phyloP scores from a whole-genome alignment of 1,140 invertebrate genomes.

The Parasteatoda tepidariorum region DNA sequence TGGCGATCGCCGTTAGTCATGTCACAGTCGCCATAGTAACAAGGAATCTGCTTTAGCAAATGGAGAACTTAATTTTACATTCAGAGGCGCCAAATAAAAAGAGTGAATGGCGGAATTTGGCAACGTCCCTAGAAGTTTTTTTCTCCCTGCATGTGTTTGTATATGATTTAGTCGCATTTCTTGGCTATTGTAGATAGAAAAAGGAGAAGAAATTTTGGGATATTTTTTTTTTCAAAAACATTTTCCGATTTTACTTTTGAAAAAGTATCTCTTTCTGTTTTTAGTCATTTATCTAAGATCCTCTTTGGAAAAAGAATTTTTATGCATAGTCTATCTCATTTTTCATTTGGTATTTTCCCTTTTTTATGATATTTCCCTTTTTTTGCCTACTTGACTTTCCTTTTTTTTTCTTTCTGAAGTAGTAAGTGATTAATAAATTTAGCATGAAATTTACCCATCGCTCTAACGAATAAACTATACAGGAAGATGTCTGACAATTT shows the following conservation, averaged over 20 bases:
- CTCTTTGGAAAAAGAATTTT: not conserved
- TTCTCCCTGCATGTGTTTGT: not conserved
- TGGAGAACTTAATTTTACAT: conserved; percentile 28
- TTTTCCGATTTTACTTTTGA: not conserved
- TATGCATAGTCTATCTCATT: not conserved
- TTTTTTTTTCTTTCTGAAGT: too few species aligned
- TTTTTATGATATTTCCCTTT: too few species aligned
- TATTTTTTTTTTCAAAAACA: too few species aligned
- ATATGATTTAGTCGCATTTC: not conserved
- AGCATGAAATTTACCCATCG: too few species aligned
- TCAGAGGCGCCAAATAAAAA: conserved; percentile 8
- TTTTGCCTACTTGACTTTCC: too few species aligned
- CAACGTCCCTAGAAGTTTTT: not conserved
- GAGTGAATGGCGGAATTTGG: not conserved
- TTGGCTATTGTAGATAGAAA: not conserved
- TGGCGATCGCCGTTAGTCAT: conserved; percentile 5
- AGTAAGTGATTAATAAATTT: too few species aligned
- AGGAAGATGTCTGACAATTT: too few species aligned
- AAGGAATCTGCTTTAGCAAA: conserved; percentile 1
- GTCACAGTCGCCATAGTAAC: not conserved
- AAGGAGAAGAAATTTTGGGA: too few species aligned
- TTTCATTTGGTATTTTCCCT: too few species aligned
- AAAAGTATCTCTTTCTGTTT: not conserved
- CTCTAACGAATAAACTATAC: too few species aligned
- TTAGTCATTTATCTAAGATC: not conserved